Conservation (phyloP, 2,797 vertebrate genomes). For the Pipistrellus kuhlii region DNA sequence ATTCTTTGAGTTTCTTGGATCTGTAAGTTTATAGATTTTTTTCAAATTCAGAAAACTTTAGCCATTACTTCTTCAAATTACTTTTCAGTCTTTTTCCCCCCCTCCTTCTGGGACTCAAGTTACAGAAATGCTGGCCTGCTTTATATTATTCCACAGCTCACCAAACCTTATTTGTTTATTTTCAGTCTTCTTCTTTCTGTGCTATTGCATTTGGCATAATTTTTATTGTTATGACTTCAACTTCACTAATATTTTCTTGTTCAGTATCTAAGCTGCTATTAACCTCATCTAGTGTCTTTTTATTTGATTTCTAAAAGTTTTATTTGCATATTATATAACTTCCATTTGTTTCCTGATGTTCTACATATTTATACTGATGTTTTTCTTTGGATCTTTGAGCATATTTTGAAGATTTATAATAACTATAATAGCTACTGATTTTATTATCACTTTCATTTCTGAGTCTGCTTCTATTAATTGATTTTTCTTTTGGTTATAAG, state of each 20-base stretch:
- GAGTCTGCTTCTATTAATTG: neutral
- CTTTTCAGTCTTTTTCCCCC: neutral
- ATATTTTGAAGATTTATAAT: slow-evolving; percentile 13
- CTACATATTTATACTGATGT: neutral
- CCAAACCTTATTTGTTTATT: neutral
- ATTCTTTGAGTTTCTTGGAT: neutral
- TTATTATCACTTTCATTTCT: neutral
- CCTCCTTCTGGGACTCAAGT: neutral
- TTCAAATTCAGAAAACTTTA: neutral
- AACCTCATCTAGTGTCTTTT: neutral
- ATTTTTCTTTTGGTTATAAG: neutral
- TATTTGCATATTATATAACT: neutral
- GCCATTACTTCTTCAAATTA: neutral
- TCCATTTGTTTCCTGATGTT: neutral
- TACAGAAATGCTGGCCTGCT: neutral
- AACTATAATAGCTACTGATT: neutral
- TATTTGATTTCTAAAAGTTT: slow-evolving; percentile 17
- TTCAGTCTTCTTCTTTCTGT: neutral
- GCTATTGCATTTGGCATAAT: neutral
- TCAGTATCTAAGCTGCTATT: neutral
- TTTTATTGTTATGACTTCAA: neutral
- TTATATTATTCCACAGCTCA: neutral
- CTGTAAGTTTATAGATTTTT: slow-evolving; percentile 4
- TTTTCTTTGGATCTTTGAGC: slow-evolving; percentile 36
- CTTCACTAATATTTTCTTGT: slow-evolving; percentile 12